Percentiles rank a stretch among this genome's conserved stretches.
Evolutionary conservation across 2,797 vertebrate species (phyloP).

Genomic region (Leptoclinus maculatus): DNA sequence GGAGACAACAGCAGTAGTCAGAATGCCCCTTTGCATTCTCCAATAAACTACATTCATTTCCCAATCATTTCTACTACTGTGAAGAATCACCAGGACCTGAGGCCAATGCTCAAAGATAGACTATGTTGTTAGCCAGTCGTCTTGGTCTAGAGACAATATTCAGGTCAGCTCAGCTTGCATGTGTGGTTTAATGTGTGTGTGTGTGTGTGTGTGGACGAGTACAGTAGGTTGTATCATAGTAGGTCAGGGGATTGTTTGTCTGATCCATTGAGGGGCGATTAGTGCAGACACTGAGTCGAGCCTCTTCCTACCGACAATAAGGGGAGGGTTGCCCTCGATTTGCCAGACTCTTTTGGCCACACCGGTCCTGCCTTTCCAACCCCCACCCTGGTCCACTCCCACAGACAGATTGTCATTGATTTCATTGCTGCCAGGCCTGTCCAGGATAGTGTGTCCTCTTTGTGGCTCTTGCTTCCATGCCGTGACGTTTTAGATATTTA

Average conservation of each 20-base stretch:
- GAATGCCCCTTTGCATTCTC: no score
- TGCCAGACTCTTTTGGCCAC: slow-evolving; percentile 51
- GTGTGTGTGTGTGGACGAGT: slow-evolving; percentile 27
- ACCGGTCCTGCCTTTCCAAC: slow-evolving; percentile 21
- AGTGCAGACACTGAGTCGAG: slow-evolving; percentile 66
- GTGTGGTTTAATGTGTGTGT: not conserved
- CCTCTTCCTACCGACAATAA: slow-evolving; percentile 60
- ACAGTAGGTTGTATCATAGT: slow-evolving; percentile 66
- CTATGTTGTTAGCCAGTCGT: no score
- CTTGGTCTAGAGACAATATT: no score
- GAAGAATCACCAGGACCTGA: no score
- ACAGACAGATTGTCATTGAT: slow-evolving; percentile 45
- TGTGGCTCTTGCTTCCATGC: slow-evolving; percentile 33
- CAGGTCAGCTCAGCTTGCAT: slow-evolving; percentile 28
- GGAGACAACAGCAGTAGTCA: no score
- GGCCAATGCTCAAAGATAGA: no score
- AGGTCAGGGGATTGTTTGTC: slow-evolving; percentile 79
- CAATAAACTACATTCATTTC: no score
- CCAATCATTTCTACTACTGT: no score
- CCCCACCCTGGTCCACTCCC: slow-evolving; percentile 32
- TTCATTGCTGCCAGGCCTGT: slow-evolving; percentile 22
- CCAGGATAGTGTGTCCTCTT: slow-evolving; percentile 26
- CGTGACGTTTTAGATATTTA: slow-evolving; percentile 35
- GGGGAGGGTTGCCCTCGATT: slow-evolving; percentile 60
- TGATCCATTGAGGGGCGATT: slow-evolving; percentile 79